Percentiles rank a stretch among this genome's conserved stretches.
These are phyloP conservation scores for Scolanthus callimorphus DNA, from an alignment of 92 coral and sea anemone species.

Conservation along the genomic window DNA sequence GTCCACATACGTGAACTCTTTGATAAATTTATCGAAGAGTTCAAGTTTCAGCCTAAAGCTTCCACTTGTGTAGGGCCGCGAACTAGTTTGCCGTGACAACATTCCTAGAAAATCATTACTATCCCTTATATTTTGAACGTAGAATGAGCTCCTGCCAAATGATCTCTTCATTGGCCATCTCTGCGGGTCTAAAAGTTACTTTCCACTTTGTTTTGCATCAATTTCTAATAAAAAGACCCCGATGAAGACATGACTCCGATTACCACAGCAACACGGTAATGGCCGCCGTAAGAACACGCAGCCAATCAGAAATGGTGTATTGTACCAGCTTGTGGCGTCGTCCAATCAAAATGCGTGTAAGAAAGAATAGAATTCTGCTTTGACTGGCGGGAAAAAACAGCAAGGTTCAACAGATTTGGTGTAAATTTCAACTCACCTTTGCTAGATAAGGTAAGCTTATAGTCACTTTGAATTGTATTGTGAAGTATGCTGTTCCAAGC, in stretches of 20 bases:
- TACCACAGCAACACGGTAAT: conserved; percentile 76
- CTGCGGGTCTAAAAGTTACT: conserved; percentile 3
- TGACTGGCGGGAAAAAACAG: no score
- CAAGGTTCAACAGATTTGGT: no score
- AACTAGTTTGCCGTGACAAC: conserved; percentile 79
- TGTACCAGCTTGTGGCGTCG: no score
- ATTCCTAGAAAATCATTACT: no score
- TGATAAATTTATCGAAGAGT: conserved; percentile 82
- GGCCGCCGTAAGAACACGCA: conserved; percentile 2
- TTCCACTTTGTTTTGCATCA: not conserved
- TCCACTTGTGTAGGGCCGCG: conserved; percentile 94
- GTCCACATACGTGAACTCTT: conserved; percentile 94
- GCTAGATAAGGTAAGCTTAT: no score
- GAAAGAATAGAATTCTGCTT: no score
- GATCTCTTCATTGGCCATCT: not conserved
- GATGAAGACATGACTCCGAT: conserved; percentile 17
- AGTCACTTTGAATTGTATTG: no score
- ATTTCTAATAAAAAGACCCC: no score
- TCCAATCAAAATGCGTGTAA: no score
- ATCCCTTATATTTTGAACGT: no score
- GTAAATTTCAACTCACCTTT: no score
- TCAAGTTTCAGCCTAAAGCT: conserved; percentile 86
- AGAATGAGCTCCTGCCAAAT: conserved; percentile 3
- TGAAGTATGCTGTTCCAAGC: no score
- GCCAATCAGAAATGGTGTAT: conserved; percentile 48